phyloP scores from a whole-genome alignment of 1,140 invertebrate genomes.

The Zaprionus lachaisei region DNA sequence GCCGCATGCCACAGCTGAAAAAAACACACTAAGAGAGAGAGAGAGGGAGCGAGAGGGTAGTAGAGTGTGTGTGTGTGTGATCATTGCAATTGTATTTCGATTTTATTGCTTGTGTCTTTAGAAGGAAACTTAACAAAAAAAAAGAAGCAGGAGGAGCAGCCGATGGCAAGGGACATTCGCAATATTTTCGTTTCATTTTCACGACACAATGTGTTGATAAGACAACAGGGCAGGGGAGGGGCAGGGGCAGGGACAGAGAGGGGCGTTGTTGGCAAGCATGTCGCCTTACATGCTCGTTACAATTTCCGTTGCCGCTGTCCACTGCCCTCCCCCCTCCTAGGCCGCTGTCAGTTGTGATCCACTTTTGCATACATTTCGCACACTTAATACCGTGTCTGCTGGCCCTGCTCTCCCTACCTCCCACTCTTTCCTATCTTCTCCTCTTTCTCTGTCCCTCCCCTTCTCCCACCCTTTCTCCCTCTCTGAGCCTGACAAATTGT shows the following conservation, averaged over 20 bases:
- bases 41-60: not conserved
- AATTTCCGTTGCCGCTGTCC: constrained; percentile 62
- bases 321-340: not conserved
- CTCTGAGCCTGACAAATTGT: constrained; percentile 65
- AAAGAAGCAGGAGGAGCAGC: constrained; percentile 7
- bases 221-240: constrained; percentile 36
- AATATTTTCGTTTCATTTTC: constrained; percentile 82
- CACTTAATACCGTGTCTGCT: constrained; percentile 44
- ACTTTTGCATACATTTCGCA: constrained; percentile 57
- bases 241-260: not conserved
- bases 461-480: not conserved
- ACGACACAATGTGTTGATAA: constrained; percentile 73
- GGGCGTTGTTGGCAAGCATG: constrained; percentile 5
- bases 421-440: too few species aligned
- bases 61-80: not conserved
- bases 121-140: constrained; percentile 41
- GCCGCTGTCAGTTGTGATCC: constrained; percentile 42
- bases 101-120: constrained; percentile 79
- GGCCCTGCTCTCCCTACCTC: not conserved
- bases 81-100: constrained; percentile 73
- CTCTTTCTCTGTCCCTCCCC: not conserved
- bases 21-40: not conserved
- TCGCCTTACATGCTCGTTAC: constrained; percentile 56
- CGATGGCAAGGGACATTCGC: constrained; percentile 61
- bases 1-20: constrained; percentile 36